Base-by-base conservation (phyloP, 1,140 invertebrate species). In the Aphis craccivora region DNA sequence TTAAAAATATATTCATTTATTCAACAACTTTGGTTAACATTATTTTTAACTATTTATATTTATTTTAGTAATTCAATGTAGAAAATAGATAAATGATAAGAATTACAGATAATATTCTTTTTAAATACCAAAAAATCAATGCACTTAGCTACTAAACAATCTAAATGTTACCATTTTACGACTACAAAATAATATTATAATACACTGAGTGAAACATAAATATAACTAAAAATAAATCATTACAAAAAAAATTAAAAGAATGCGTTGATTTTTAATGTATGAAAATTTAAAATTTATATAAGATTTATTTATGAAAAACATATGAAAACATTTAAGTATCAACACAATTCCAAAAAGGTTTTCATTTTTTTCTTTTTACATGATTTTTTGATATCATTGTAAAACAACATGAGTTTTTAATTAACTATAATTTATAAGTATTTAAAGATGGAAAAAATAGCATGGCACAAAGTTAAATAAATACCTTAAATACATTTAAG, bases 201-300 rank as follows among this genome's bases (percentile, higher is more conserved):
- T 76, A 76, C 30, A n/a, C 30, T n/a, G 60, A 67, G 30, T 67
- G 60, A n/a, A 76, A 76, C n/a, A 76, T 18, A 76, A n/a, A 76
- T 76, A 67, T n/a, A n/a, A 76, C 5, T n/a, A n/a, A 76, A 76
- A 76, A 76, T 76, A 76, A 76, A 76, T n/a, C 60, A 76, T 76
- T n/a, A 76, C 60, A 76, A 14, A n/a, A 76, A n/a, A 76, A 76
- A 30, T 76, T 11, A n/a, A 76, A 76, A 76, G 14, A 5, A 76
- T n/a, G 14, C 30, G 14, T n/a, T 76, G 14, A 76, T n/a, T 76
- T n/a, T 67, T 30, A 67, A 60, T 30, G 55, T 60, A 30, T 25
- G 30, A 60, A 30, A 60, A 8, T 30, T 30, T 67, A 14, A 67
- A 67, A n/a, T n/a, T 3, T 14, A 76, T n/a, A n/a, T n/a, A 76